phyloP scores from a whole-genome alignment of 2,113 vertebrate species.

The Galeopterus variegatus region DNA sequence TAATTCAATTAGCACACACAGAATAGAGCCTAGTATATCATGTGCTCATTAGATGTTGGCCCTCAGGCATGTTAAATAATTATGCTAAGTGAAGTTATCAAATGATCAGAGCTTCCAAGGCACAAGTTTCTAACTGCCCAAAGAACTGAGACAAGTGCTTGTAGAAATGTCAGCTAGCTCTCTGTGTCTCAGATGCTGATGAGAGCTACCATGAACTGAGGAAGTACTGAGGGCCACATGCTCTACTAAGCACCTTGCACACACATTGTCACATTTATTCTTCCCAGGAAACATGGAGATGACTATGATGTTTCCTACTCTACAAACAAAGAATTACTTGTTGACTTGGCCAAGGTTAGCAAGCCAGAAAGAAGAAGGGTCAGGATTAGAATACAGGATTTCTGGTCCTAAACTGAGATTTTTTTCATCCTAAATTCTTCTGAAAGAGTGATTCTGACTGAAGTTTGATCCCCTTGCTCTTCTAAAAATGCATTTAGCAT shows the following conservation, averaged over 20 bases:
- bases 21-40: neutral
- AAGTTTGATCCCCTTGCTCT: neutral
- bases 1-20: neutral
- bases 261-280: neutral
- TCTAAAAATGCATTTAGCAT: neutral
- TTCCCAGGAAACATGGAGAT: neutral
- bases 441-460: neutral
- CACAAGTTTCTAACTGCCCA: neutral
- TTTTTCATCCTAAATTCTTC: neutral
- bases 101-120: neutral
- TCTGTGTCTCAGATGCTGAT: neutral
- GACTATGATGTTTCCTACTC: neutral
- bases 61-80: neutral
- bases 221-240: neutral
- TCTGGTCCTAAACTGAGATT: neutral
- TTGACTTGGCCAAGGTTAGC: neutral
- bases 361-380: neutral
- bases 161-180: neutral
- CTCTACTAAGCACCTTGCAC: neutral
- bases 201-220: neutral
- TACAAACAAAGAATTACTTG: neutral
- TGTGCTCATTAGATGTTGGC: neutral
- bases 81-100: neutral
- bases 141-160: neutral
- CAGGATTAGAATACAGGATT: neutral